Base-by-base conservation (phyloP, 2,888 invertebrate species). In the Spatulosminthurus flaviceps region DNA sequence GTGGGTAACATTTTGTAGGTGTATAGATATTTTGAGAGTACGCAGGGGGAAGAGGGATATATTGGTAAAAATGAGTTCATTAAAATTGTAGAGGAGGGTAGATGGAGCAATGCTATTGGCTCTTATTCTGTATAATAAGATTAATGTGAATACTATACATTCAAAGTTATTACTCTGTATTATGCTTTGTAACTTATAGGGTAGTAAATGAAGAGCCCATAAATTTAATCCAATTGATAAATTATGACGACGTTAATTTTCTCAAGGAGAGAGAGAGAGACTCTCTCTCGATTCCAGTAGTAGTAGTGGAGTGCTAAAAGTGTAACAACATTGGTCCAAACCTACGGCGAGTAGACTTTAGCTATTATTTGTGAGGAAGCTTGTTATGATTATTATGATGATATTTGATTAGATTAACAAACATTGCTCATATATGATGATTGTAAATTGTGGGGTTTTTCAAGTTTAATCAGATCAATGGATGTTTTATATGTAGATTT, bases 181-280 rank as follows among this genome's bases (percentile, higher is more conserved):
- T 51, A 51, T 51, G n/a, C n/a, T 51, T 51, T 51, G 51, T 51
- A n/a, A n/a, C n/a, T n/a, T n/a, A n/a, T n/a, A n/a, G n/a, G n/a
- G 16, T 51, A 16, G 2, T 19, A 51, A 19, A 51, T 51, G 51
- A 51, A 51, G 51, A 51, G 51, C 51, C 51, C 51, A 16, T 51
- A 51, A 51, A 51, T 51, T 51, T 51, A 51, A 51, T 51, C 51
- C 51, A 51, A 51, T 51, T 51, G 51, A 51, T 51, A 51, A 51
- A 51, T 51, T 51, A 51, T 51, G 51, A 51, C 9, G 51, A 51
- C 51, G 19, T 51, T 51, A 51, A 51, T 51, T n/a, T 51, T 51
- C 51, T 51, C 51, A 51, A 51, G 51, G 51, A 34, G 34, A 34
- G 5, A 34, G 34, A 34, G 34, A 34, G 34, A 9, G 34, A 34